Evolutionary conservation across 2,797 vertebrate species (phyloP).

Genomic region (Mus caroli): DNA sequence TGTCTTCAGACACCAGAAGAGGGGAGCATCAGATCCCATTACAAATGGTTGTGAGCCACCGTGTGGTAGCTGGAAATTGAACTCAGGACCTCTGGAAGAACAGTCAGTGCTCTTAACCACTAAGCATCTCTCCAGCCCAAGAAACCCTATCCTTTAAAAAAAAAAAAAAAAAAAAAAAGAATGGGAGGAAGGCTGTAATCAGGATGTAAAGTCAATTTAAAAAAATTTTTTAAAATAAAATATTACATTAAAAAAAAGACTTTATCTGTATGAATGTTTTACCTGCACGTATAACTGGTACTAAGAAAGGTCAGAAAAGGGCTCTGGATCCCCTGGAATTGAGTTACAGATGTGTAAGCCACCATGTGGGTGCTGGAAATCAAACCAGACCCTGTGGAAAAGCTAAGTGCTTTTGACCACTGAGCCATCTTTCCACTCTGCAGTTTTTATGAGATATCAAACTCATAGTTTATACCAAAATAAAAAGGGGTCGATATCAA

Average conservation of each 20-base stretch:
- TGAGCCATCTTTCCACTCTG: neutral
- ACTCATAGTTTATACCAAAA: neutral
- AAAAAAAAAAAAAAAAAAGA: no score
- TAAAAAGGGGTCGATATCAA: neutral
- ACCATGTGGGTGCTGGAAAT: neutral
- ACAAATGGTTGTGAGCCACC: no score
- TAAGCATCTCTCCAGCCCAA: no score
- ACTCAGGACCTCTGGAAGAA: no score
- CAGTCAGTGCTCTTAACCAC: no score
- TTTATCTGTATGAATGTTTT: neutral
- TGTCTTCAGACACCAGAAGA: no score
- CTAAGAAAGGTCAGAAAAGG: neutral
- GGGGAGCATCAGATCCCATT: no score
- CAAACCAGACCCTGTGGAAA: neutral
- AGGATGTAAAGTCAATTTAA: no score
- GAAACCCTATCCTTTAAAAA: no score
- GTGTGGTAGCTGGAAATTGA: no score
- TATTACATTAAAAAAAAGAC: neutral
- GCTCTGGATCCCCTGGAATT: neutral
- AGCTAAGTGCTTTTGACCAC: neutral
- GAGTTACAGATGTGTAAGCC: neutral
- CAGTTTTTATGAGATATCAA: neutral
- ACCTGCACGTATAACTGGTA: neutral
- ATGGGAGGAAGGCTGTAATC: no score
- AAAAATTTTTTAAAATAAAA: no score